Percentiles rank a stretch among this genome's conserved stretches.
Evolutionary conservation across 2,888 invertebrate genomes (phyloP).

Genomic region (Tipula vernalis): DNA sequence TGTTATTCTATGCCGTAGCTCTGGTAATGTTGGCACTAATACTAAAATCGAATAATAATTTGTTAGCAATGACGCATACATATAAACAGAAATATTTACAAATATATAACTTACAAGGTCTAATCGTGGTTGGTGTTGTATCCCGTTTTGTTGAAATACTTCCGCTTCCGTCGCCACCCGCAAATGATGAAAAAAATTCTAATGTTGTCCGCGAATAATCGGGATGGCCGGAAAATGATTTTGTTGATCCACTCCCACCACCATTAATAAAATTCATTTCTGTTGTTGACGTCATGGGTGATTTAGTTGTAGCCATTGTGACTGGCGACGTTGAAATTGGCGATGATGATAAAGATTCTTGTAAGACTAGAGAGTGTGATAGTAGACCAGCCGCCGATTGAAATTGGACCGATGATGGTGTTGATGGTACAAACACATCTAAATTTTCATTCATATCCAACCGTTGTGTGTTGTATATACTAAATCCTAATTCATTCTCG

Average conservation of each 20-base stretch:
- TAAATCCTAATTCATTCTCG: neutral
- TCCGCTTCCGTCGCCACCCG: neutral
- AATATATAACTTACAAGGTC: neutral
- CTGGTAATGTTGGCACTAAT: slow-evolving; percentile 5
- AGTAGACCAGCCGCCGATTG: neutral
- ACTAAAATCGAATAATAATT: neutral
- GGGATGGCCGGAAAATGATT: neutral
- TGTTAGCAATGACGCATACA: neutral
- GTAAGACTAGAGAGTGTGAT: neutral
- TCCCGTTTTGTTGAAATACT: slow-evolving; percentile 8
- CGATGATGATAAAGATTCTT: neutral
- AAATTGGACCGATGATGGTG: neutral
- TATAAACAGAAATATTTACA: no score
- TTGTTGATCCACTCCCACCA: neutral
- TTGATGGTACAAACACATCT: neutral
- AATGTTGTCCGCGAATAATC: neutral
- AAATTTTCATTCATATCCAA: neutral
- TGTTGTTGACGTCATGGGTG: neutral
- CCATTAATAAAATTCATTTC: neutral
- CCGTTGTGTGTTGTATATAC: neutral
- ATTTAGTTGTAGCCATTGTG: neutral
- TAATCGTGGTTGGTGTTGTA: neutral
- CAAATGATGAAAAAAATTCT: neutral
- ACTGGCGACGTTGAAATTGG: neutral
- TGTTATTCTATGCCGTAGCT: neutral